These are phyloP conservation scores for Epinephelus cyanopodus DNA, from an alignment of 2,113 vertebrate genomes.

Conservation along the genomic window DNA sequence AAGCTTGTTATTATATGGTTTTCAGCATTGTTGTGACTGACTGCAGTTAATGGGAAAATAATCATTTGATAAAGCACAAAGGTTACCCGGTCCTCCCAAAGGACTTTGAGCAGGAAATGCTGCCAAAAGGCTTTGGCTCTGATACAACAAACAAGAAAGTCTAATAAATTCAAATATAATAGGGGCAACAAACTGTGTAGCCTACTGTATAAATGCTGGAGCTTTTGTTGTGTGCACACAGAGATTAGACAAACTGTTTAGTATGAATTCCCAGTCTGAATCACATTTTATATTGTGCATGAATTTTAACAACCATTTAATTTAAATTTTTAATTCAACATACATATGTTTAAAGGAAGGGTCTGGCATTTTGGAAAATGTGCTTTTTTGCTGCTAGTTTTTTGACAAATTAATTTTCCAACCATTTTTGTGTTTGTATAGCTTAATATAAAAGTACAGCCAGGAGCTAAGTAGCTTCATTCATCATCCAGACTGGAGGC, in stretches of 20 bases:
- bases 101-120: slow-evolving; percentile 32
- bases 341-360: background rate
- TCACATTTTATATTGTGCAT: background rate
- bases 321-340: background rate
- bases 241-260: background rate
- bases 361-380: background rate
- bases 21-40: slow-evolving; percentile 47
- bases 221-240: background rate
- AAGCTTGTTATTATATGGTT: slow-evolving; percentile 58
- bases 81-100: slow-evolving; percentile 44
- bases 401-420: no score
- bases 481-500: no score
- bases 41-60: slow-evolving; percentile 68
- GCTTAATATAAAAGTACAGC: no score
- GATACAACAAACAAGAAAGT: slow-evolving; percentile 37
- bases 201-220: background rate
- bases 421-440: no score
- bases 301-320: background rate
- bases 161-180: slow-evolving; percentile 35
- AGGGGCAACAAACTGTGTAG: slow-evolving; percentile 18
- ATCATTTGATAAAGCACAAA: slow-evolving; percentile 66
- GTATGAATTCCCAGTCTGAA: background rate
- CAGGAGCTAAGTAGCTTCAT: no score
- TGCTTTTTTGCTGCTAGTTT: background rate
- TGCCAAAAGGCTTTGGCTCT: slow-evolving; percentile 44